Percentiles rank a stretch among this genome's conserved stretches.
Conservation (phyloP, 2,888 invertebrate species). For the Phlogophora meticulosa region DNA sequence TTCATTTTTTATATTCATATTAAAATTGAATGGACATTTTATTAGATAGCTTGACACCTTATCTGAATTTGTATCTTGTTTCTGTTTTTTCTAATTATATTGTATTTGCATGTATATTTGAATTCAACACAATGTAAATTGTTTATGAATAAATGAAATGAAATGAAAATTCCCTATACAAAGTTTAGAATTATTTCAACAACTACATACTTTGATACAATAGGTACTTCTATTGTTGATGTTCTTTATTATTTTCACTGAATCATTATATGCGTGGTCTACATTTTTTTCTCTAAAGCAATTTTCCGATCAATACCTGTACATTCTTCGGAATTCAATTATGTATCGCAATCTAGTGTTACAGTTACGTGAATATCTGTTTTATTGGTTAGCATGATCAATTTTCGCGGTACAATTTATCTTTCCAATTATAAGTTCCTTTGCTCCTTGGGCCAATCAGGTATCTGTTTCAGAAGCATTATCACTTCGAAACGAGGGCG, state of each 20-base stretch:
- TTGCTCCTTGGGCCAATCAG: constrained; percentile 73
- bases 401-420: constrained; percentile 71
- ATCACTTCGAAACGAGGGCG: constrained; percentile 84
- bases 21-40: too few species aligned
- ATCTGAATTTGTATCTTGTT: too few species aligned
- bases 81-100: too few species aligned
- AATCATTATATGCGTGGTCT: constrained; percentile 3
- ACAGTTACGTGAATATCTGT: constrained; percentile 44
- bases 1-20: too few species aligned
- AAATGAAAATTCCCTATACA: too few species aligned
- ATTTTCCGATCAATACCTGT: constrained; percentile 19
- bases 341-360: constrained; percentile 31
- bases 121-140: too few species aligned
- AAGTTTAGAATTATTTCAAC: constrained; percentile 15
- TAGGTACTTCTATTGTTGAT: constrained; percentile 27
- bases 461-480: constrained; percentile 80
- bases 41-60: too few species aligned
- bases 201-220: background rate
- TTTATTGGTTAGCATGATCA: constrained; percentile 50
- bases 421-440: constrained; percentile 76
- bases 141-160: too few species aligned
- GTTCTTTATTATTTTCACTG: constrained; percentile 20
- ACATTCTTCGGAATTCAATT: constrained; percentile 53
- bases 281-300: constrained; percentile 1
- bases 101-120: too few species aligned